Conservation (phyloP, 2,113 vertebrate species). For the Apeltes quadracus region DNA sequence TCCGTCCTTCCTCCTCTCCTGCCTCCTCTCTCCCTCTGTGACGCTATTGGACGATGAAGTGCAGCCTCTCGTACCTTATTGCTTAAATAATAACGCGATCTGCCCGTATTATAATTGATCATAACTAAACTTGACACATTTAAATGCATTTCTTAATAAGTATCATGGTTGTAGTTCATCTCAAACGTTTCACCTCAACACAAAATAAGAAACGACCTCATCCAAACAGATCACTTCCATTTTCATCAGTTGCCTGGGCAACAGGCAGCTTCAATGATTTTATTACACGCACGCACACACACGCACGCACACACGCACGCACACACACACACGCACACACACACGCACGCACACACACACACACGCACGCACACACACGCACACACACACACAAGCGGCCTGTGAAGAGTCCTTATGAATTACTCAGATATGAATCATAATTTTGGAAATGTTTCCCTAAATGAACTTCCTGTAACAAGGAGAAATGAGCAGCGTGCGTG, state of each 20-base stretch:
- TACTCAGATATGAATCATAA: conserved; percentile 65
- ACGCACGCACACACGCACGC: neutral
- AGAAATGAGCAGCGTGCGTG: conserved; percentile 16
- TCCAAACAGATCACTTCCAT: neutral
- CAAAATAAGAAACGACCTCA: neutral
- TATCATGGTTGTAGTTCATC: too few relatives aligned
- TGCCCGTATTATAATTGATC: too few relatives aligned
- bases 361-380: neutral
- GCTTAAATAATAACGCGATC: too few relatives aligned
- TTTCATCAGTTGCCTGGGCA: neutral
- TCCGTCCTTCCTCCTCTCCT: neutral
- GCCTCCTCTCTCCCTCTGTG: neutral
- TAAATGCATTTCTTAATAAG: too few relatives aligned
- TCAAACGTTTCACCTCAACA: too few relatives aligned
- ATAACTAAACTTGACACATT: too few relatives aligned
- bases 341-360: neutral
- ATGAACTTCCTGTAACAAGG: conserved; percentile 53
- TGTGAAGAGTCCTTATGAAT: conserved; percentile 34
- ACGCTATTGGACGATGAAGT: too few relatives aligned
- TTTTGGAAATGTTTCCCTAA: conserved; percentile 58
- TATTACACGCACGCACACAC: neutral
- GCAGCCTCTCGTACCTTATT: too few relatives aligned
- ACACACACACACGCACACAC: conserved; percentile 27
- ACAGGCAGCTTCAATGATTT: neutral
- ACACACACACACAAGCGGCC: conserved; percentile 20